A percentile compares a stretch with the other conserved stretches of the same genome.
Evolutionary conservation across 2,888 invertebrate species (phyloP).

Genomic region (Trissolcus brochymenae): DNA sequence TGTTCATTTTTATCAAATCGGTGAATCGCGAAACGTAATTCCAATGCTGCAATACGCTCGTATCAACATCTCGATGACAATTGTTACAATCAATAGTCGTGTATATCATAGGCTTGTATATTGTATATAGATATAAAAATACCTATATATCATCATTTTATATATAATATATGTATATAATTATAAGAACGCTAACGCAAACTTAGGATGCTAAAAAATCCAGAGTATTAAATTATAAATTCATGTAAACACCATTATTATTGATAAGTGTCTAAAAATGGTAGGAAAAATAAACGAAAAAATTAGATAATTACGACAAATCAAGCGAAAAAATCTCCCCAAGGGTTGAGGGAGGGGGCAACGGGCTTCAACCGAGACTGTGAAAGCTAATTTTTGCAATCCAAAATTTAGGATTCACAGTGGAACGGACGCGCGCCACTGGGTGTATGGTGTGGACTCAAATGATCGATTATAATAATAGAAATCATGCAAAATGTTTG

Average conservation of each 20-base stretch:
- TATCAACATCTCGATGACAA: slow-evolving; percentile 49
- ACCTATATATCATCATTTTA: slow-evolving; percentile 32
- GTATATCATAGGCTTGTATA: slow-evolving; percentile 42
- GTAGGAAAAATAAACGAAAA: slow-evolving; percentile 21
- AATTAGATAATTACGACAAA: slow-evolving; percentile 5
- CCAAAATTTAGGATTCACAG: slow-evolving; percentile 19
- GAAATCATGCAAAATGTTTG: slow-evolving; percentile 47
- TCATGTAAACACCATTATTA: slow-evolving; percentile 66
- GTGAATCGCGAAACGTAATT: slow-evolving; percentile 52
- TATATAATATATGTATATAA: slow-evolving; percentile 47
- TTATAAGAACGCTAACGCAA: slow-evolving; percentile 61
- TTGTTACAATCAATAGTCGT: slow-evolving; percentile 46
- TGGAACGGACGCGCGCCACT: neutral
- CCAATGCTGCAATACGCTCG: slow-evolving; percentile 36
- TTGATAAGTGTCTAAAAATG: slow-evolving; percentile 62
- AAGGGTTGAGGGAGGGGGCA: neutral
- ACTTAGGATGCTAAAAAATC: slow-evolving; percentile 66
- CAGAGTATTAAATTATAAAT: slow-evolving; percentile 69
- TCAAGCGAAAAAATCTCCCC: slow-evolving; percentile 1
- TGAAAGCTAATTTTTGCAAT: slow-evolving; percentile 23
- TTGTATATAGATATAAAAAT: slow-evolving; percentile 47
- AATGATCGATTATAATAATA: slow-evolving; percentile 46
- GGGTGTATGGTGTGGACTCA: slow-evolving; percentile 14
- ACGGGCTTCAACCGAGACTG: slow-evolving; percentile 11
- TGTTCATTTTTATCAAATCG: slow-evolving; percentile 38